Evolutionary conservation across 1,140 invertebrate genomes (phyloP).

Genomic region (Hypothenemus hampei): DNA sequence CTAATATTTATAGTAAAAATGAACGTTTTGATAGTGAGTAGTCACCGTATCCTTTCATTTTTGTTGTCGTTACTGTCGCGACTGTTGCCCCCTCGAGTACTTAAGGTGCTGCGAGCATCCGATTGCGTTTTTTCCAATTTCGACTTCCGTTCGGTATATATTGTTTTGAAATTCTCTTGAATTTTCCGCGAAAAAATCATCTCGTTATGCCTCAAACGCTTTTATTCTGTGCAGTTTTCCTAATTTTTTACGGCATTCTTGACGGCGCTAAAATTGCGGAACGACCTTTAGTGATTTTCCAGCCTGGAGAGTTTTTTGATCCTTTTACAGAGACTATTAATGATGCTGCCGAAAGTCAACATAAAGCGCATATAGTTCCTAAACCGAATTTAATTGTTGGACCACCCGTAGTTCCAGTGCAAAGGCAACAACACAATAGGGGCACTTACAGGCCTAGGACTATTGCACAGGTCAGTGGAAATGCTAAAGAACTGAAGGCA

Average conservation of each 20-base stretch:
- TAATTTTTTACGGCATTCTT: neutral
- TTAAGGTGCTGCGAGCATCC: conserved; percentile 4
- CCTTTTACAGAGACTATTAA: conserved; percentile 29
- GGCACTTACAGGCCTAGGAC: neutral
- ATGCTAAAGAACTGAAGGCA: conserved; percentile 2
- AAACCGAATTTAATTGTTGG: neutral
- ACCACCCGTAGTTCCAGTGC: neutral
- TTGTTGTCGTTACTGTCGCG: neutral
- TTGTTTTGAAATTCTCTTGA: neutral
- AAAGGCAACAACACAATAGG: neutral
- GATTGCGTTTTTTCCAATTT: conserved; percentile 5
- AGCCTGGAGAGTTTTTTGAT: conserved; percentile 14
- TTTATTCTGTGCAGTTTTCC: neutral
- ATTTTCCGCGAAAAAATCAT: neutral
- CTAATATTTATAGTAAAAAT: no score
- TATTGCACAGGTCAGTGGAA: conserved; percentile 10
- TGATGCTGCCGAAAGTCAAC: conserved; percentile 1
- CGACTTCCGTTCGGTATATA: neutral
- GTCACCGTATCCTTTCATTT: conserved; percentile 13
- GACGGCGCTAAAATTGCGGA: neutral
- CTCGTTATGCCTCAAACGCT: neutral
- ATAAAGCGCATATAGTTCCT: neutral
- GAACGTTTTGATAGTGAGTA: no score
- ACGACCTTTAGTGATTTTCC: conserved; percentile 2
- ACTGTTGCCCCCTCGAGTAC: conserved; percentile 1